Evolutionary conservation across 2,797 vertebrate species (phyloP), one percentile per base, ranked within the genome.

Genomic region (Poecilia velifera): DNA sequence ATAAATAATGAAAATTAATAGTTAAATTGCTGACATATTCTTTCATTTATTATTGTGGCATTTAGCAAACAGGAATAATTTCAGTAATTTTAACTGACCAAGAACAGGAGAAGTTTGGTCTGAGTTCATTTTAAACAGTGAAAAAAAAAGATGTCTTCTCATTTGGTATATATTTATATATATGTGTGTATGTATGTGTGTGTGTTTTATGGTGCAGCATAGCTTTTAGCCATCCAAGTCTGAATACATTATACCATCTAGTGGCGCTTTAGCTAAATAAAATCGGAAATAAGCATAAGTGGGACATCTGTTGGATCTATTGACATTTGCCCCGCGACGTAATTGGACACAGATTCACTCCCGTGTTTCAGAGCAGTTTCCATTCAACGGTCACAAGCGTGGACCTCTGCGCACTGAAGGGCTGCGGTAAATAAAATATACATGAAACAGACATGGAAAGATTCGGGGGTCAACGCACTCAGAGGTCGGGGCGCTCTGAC

Each of bases 281-380:
- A 71, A 64, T 49, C 55, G 36, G 80, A 77, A 79, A 57, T 59
- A 36, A 39, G 73, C 66, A n/a, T 13, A 76, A 64, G 71, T 34
- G 71, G 55, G 47, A 88, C 90, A 93, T 92, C 92, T 93, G 91
- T 47, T 90, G 83, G 86, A 92, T 84, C 77, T 89, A 89, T 92
- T 93, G 90, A 90, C 88, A 84, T 91, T 91, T 93, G 84, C 88
- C 81, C 85, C 39, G 51, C 85, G 81, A 89, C 87, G 91, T 87
- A 89, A 94, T 90, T 89, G 86, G 90, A 93, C 87, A 92, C 90
- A 76, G 85, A 91, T 89, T 85, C 86, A 83, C 78, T 83, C 68
- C 39, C 31, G 47, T 83, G 81, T 91, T 89, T 89, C 76, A 90
- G 83, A 62, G 76, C 76, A 82, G 85, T 88, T 88, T 77, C 78